A percentile compares a stretch with the other conserved stretches of the same genome.
phyloP scores from a whole-genome alignment of 2,797 vertebrate genomes.

The Aldrovandia affinis region DNA sequence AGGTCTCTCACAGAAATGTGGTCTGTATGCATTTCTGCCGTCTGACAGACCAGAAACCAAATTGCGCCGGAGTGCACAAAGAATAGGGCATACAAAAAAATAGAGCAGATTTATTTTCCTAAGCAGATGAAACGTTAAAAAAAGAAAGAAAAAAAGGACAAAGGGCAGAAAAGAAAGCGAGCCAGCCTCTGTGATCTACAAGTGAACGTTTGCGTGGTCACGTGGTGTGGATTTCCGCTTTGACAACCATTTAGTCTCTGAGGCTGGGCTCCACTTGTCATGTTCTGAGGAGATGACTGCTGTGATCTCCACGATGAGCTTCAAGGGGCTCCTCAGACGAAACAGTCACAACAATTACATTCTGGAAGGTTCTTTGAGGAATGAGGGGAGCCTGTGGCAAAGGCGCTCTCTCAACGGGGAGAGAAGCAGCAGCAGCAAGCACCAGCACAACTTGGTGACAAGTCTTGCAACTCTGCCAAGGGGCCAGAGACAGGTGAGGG shows the following conservation, averaged over 20 bases:
- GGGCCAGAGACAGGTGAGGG: constrained; percentile 77
- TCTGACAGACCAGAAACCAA: constrained; percentile 65
- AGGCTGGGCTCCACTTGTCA: constrained; percentile 51
- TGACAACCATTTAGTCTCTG: constrained; percentile 53
- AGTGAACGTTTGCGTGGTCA: constrained; percentile 61
- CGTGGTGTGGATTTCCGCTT: constrained; percentile 78
- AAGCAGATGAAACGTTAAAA: constrained; percentile 42
- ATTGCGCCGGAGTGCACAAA: constrained; percentile 55
- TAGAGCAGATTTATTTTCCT: constrained; percentile 54
- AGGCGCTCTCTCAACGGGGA: constrained; percentile 55
- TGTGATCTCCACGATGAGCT: constrained; percentile 73
- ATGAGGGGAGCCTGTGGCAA: constrained; percentile 68
- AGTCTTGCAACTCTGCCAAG: constrained; percentile 69
- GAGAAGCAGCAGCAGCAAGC: constrained; percentile 60
- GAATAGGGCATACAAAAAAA: constrained; percentile 46
- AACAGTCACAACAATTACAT: constrained; percentile 60
- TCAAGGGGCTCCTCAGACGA: constrained; percentile 67
- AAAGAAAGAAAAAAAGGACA: constrained; percentile 20
- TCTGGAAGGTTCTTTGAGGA: constrained; percentile 60
- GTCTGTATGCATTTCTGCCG: constrained; percentile 61
- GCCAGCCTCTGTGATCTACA: background rate
- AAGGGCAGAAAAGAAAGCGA: constrained; percentile 45
- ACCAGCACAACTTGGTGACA: constrained; percentile 60
- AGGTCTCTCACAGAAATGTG: constrained; percentile 39
- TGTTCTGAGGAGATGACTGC: constrained; percentile 40